Evolutionary conservation across 2,888 invertebrate species (phyloP).

Genomic region (Drosophila histrio): DNA sequence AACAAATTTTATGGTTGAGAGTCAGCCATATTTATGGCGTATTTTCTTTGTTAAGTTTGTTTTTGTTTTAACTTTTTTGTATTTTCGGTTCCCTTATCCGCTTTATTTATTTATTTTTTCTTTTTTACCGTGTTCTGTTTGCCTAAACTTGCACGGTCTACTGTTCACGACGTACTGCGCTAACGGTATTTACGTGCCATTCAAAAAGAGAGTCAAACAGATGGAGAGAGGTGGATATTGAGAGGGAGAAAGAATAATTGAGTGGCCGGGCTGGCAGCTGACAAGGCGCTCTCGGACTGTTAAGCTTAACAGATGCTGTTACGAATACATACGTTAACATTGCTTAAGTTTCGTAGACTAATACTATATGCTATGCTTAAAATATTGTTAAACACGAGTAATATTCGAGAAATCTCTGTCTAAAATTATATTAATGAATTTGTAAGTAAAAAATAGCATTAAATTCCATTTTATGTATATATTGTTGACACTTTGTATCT

Average conservation of each 20-base stretch:
- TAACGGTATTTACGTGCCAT: conserved; percentile 64
- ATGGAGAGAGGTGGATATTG: background rate
- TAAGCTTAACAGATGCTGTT: conserved; percentile 25
- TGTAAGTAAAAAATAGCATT: background rate
- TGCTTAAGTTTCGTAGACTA: background rate
- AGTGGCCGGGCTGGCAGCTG: conserved; percentile 11
- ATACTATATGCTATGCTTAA: background rate
- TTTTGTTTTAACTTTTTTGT: conserved; percentile 17
- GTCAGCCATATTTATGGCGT: conserved; percentile 46
- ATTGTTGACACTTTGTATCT: background rate
- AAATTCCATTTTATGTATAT: background rate
- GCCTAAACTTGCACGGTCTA: conserved; percentile 71
- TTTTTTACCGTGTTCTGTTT: conserved; percentile 22
- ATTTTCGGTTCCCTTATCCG: conserved; percentile 15
- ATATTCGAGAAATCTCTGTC: background rate
- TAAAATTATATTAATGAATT: background rate
- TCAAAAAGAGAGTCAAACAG: conserved; percentile 32
- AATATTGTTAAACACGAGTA: background rate
- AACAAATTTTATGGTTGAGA: conserved; percentile 14
- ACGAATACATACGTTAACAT: background rate
- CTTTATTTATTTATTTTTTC: conserved; percentile 5
- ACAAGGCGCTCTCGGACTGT: conserved; percentile 14
- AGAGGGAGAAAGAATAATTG: conserved; percentile 12
- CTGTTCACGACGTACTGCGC: conserved; percentile 79
- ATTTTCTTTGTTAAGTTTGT: conserved; percentile 23